Conservation (phyloP, 1,140 invertebrate species). For the Drosophila pruinosa region DNA sequence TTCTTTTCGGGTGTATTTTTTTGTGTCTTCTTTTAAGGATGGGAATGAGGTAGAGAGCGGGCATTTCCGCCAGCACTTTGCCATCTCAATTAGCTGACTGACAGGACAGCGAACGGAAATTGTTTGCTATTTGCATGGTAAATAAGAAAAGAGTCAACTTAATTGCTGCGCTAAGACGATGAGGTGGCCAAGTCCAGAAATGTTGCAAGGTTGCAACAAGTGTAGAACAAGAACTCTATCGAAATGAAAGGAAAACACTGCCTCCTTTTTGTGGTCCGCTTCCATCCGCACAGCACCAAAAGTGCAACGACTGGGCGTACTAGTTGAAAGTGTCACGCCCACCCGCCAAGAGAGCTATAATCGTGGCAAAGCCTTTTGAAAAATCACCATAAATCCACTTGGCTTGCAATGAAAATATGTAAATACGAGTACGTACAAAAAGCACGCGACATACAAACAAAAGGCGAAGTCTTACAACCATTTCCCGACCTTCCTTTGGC, state of each 20-base stretch:
- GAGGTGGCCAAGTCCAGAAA: background rate
- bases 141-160: slow-evolving; percentile 42
- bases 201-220: slow-evolving; percentile 52
- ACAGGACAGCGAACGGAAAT: slow-evolving; percentile 73
- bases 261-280: background rate
- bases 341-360: slow-evolving; percentile 4
- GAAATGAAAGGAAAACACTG: slow-evolving; percentile 27
- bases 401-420: slow-evolving; percentile 39
- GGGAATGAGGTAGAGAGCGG: slow-evolving; percentile 1
- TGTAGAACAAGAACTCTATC: slow-evolving; percentile 18
- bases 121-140: slow-evolving; percentile 57
- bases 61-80: slow-evolving; percentile 60
- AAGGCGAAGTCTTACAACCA: slow-evolving; percentile 11
- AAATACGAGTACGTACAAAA: slow-evolving; percentile 39
- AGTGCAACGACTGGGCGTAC: slow-evolving; percentile 23
- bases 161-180: slow-evolving; percentile 27
- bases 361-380: slow-evolving; percentile 43
- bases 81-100: slow-evolving; percentile 68
- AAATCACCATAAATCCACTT: slow-evolving; percentile 74
- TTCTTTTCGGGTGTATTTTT: background rate
- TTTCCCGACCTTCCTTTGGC: background rate
- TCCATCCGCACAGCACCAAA: slow-evolving; percentile 1
- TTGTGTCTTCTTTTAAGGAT: slow-evolving; percentile 3
- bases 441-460: slow-evolving; percentile 53
- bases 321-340: slow-evolving; percentile 16